Percentiles rank a stretch among this genome's conserved stretches.
Conservation (phyloP, 2,888 invertebrate genomes). For the Tanypteryx hageni region DNA sequence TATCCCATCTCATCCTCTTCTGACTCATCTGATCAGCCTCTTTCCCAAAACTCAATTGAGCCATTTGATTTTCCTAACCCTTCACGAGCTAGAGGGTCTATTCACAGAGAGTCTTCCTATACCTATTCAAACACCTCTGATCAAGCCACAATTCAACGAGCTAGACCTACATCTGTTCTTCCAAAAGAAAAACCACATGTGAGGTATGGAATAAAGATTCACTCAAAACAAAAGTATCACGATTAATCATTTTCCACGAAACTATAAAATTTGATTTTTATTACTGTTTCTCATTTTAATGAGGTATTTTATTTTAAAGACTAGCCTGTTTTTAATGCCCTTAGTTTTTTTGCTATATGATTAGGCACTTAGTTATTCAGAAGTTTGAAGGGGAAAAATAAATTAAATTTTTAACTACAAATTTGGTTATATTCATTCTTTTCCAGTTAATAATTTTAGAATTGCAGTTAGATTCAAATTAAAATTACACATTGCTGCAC, state of each 20-base stretch:
- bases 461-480: too few species aligned
- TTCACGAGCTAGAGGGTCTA: constrained; percentile 47
- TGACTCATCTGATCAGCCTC: constrained; percentile 64
- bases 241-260: too few species aligned
- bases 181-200: constrained; percentile 55
- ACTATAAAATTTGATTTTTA: too few species aligned
- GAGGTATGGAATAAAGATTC: constrained; percentile 26
- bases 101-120: constrained; percentile 52
- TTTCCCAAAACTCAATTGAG: constrained; percentile 66
- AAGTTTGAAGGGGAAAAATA: background rate
- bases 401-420: background rate
- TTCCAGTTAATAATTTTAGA: too few species aligned
- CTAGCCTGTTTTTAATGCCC: too few species aligned
- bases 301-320: too few species aligned
- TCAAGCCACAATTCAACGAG: constrained; percentile 23
- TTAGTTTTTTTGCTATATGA: too few species aligned
- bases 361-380: too few species aligned
- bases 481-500: too few species aligned
- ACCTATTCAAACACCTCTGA: constrained; percentile 47
- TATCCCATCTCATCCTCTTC: constrained; percentile 53
- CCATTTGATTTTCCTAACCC: constrained; percentile 64
- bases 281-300: too few species aligned
- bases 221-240: background rate
- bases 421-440: background rate
- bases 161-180: constrained; percentile 41